Base-by-base conservation (phyloP, 1,140 invertebrate genomes). In the Cydia fagiglandana region DNA sequence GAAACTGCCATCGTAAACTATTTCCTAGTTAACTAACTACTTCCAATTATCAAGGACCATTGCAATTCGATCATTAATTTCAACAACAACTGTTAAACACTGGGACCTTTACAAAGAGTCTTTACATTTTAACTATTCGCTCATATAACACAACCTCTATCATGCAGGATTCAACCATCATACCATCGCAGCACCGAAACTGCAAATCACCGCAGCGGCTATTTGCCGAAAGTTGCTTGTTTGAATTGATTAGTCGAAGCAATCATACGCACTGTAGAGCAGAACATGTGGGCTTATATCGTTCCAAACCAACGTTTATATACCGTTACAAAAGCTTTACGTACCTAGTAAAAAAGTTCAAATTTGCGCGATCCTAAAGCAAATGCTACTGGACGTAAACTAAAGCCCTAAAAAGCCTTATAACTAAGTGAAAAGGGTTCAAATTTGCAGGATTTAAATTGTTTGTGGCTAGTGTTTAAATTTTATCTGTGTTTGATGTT, bases 171-270 rank as follows among this genome's bases (percentile, higher is more conserved):
- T 50, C 15, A 2, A 7, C 50, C n/a, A n/a, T 4, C 50, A 53
- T 47, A 17, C 50, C 12, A 15, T 13, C 15, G n/a, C 17, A 53
- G 12, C 50, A 9, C 13, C n/a, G 50, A n/a, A 53, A 53, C 50
- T n/a, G 50, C 50, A 53, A 53, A 53, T 53, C 50, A 53, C 50
- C 45, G 13, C 45, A 15, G 12, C 47, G 53, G 56, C 56, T 24
- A 61, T 61, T 61, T 61, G 56, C 56, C 9, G 56, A 61, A 24
- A 61, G 56, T 61, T 61, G 56, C 17, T 24, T 61, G 56, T 61
- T 61, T 61, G 56, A 61, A 61, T 61, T 61, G 56, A 61, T 61
- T 61, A 61, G 56, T n/a, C 56, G 56, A 24, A 61, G 20, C 56
- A 61, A 61, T 61, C 56, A 61, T 61, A 61, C 56, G 56, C 56